Percentiles rank a stretch among this genome's conserved stretches.
phyloP scores from a whole-genome alignment of 2,797 vertebrate genomes.

The Gambelia wislizenii region DNA sequence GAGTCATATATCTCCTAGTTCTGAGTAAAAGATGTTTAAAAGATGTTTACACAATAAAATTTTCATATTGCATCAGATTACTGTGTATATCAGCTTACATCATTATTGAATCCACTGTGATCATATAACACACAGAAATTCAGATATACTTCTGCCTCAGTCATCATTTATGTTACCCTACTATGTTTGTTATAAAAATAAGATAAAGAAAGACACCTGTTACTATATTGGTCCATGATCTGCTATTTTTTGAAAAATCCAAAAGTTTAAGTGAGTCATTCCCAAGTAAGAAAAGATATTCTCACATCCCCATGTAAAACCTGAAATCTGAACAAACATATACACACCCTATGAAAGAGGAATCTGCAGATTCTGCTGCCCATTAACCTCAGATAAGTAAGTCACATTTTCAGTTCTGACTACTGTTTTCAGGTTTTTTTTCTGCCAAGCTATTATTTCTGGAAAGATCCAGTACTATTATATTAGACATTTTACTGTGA shows the following conservation, averaged over 20 bases:
- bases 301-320: slow-evolving; percentile 51
- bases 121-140: slow-evolving; percentile 42
- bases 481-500: slow-evolving; percentile 41
- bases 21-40: slow-evolving; percentile 63
- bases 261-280: slow-evolving; percentile 69
- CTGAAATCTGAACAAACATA: slow-evolving; percentile 21
- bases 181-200: slow-evolving; percentile 53
- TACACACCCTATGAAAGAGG: slow-evolving; percentile 34
- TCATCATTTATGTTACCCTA: slow-evolving; percentile 41
- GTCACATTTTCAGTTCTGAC: slow-evolving; percentile 46
- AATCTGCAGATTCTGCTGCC: slow-evolving; percentile 58
- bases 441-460: slow-evolving; percentile 22
- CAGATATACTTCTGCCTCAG: slow-evolving; percentile 57
- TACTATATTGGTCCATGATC: slow-evolving; percentile 70
- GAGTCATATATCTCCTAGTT: slow-evolving; percentile 69
- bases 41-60: slow-evolving; percentile 65
- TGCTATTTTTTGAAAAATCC: slow-evolving; percentile 66
- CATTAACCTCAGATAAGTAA: slow-evolving; percentile 48
- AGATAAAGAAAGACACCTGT: slow-evolving; percentile 66
- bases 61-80: slow-evolving; percentile 38
- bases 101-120: slow-evolving; percentile 27
- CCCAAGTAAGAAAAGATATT: slow-evolving; percentile 62
- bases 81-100: slow-evolving; percentile 16
- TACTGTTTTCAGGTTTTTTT: slow-evolving; percentile 42
- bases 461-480: slow-evolving; percentile 33